These are phyloP conservation scores for Lycocerus yunnanus DNA, from an alignment of 2,888 invertebrate genomes.

Conservation along the genomic window DNA sequence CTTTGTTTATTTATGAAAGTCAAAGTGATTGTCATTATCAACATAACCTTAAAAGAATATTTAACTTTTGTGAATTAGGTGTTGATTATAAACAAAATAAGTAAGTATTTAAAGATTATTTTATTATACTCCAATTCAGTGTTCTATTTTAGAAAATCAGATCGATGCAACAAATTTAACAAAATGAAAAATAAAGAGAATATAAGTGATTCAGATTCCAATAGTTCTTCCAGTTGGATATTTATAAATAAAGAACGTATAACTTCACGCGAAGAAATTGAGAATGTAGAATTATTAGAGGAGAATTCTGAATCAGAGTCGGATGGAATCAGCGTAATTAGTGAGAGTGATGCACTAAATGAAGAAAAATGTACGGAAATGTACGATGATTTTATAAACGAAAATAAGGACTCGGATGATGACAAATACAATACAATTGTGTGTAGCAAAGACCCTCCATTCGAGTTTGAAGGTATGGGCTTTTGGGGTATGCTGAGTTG, in stretches of 20 bases:
- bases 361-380: not conserved
- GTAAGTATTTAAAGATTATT: not conserved
- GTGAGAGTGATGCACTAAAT: conserved; percentile 32
- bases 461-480: not conserved
- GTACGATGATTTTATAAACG: not conserved
- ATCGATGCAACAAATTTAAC: not conserved
- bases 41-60: not conserved
- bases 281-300: conserved; percentile 21
- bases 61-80: not conserved
- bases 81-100: not conserved
- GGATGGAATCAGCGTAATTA: conserved; percentile 38
- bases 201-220: not conserved
- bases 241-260: conserved; percentile 5
- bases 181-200: conserved; percentile 8
- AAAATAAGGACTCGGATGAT: not conserved
- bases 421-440: not conserved
- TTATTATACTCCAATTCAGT: not conserved
- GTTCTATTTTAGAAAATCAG: not conserved
- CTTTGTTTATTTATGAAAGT: not conserved
- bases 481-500: not conserved
- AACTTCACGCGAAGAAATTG: conserved; percentile 29
- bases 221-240: not conserved
- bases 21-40: not conserved
- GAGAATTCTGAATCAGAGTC: conserved; percentile 31
- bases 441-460: not conserved